Evolutionary conservation across 2,888 invertebrate genomes (phyloP).

Genomic region (Phyto melanocephala): DNA sequence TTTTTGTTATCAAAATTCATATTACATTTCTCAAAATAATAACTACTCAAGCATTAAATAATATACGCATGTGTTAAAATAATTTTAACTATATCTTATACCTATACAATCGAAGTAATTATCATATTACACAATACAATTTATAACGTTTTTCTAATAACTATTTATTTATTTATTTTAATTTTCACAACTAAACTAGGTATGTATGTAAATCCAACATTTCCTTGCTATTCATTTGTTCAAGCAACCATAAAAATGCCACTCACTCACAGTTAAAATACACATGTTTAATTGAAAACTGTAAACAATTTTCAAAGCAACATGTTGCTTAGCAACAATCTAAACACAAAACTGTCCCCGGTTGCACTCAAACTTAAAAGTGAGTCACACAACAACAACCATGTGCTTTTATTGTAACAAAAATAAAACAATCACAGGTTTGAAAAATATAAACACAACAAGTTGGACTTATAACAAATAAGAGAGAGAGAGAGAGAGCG

Average conservation of each 20-base stretch:
- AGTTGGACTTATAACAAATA: slow-evolving; percentile 30
- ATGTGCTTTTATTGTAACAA: slow-evolving; percentile 7
- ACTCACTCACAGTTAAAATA: not conserved
- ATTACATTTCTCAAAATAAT: not conserved
- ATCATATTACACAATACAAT: not conserved
- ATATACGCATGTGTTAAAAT: not conserved
- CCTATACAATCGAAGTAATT: not conserved
- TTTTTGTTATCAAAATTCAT: too few relatives aligned
- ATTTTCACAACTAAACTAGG: too few relatives aligned
- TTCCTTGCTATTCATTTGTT: slow-evolving; percentile 11
- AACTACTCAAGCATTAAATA: slow-evolving; percentile 29
- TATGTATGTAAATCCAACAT: too few relatives aligned
- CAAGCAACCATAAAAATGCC: slow-evolving; percentile 29
- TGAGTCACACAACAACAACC: not conserved
- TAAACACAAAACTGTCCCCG: not conserved
- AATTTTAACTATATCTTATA: not conserved
- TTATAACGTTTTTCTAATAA: not conserved
- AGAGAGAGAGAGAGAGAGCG: not conserved
- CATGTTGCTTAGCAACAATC: not conserved
- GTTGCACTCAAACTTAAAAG: not conserved
- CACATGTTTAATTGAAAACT: not conserved
- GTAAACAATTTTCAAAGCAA: not conserved
- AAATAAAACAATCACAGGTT: not conserved
- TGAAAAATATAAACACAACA: slow-evolving; percentile 60
- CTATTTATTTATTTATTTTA: not conserved